Evolutionary conservation across 1,140 invertebrate species (phyloP).

Genomic region (Aphelenchoides avenae): DNA sequence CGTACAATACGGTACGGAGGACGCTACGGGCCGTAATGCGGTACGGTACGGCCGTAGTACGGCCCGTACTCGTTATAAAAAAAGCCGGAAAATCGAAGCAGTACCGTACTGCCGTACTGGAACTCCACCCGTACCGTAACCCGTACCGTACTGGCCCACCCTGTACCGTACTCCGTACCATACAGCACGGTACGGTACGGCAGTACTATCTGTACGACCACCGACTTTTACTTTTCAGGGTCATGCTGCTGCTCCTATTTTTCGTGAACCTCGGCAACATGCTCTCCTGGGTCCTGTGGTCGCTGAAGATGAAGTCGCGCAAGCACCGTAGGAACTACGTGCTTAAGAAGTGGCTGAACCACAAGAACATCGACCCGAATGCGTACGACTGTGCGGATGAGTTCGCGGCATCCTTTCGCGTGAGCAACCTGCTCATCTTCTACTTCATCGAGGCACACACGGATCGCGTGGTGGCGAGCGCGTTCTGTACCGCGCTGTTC

Average conservation of each 20-base stretch:
- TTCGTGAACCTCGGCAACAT: conserved; percentile 23
- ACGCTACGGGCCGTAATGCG: too few species aligned
- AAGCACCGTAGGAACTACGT: conserved; percentile 8
- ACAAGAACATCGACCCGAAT: conserved; percentile 9
- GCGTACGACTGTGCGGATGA: conserved; percentile 13
- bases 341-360: conserved; percentile 23
- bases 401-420: conserved; percentile 20
- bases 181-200: too few species aligned
- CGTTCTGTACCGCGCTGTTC: conserved; percentile 23
- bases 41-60: too few species aligned
- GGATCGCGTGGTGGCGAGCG: conserved; percentile 29
- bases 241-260: conserved; percentile 25
- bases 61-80: too few species aligned
- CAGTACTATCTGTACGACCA: too few species aligned
- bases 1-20: too few species aligned
- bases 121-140: too few species aligned
- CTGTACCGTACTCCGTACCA: too few species aligned
- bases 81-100: too few species aligned
- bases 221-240: conserved; percentile 19
- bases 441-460: conserved; percentile 35
- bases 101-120: too few species aligned
- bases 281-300: conserved; percentile 24
- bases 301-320: conserved; percentile 15
- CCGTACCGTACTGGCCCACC: too few species aligned
- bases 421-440: conserved; percentile 28